Base-by-base conservation (phyloP, 2,888 invertebrate species). In the Petrolisthes cinctipes region DNA sequence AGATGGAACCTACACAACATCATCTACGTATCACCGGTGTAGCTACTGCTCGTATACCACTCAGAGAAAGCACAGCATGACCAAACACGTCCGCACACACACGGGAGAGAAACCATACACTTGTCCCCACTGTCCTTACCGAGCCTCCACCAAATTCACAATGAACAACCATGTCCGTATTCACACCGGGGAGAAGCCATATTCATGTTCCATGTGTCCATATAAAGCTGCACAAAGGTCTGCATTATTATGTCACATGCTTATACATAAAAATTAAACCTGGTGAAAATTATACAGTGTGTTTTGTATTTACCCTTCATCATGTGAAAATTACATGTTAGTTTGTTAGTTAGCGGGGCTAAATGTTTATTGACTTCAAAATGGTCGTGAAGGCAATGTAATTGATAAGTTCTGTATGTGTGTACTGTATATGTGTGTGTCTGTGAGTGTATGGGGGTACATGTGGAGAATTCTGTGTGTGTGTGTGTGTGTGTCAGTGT, bases 141-240 rank as follows among this genome's bases (percentile, higher is more conserved):
- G 84, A 54, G 78, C 87, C 37, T 83, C 86, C 37, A 83, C 82
- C 61, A 86, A 83, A 23, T 82, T 79, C 54, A 82, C 86, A 7
- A 71, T 86, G 78, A 81, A 78, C 56, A 82, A 82, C 56, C 86
- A 86, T 56, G 66, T 86, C 11, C 86, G 86, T 68, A 87, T 80
- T 53, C 87, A 87, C 75, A 84, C 83, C 37, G 87, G 83, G 71
- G 87, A 84, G 73, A 84, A 80, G 54, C 84, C 87, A 9, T 87
- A 83, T 61, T 75, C 84, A 4, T 87, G 87, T 57, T 75, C 83
- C 78, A 17, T 75, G 51, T 87, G 87, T 75, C 81, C 83, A 17
- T 87, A 87, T 57, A 71, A 81, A 61, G 87, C 84, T 23, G 80
- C 87, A 73, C 87, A 84, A 66, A 83, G 87, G n/a, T 83, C 83